These are phyloP conservation scores for Drosophila anomelani DNA, from an alignment of 2,888 invertebrate genomes.

Conservation along the genomic window DNA sequence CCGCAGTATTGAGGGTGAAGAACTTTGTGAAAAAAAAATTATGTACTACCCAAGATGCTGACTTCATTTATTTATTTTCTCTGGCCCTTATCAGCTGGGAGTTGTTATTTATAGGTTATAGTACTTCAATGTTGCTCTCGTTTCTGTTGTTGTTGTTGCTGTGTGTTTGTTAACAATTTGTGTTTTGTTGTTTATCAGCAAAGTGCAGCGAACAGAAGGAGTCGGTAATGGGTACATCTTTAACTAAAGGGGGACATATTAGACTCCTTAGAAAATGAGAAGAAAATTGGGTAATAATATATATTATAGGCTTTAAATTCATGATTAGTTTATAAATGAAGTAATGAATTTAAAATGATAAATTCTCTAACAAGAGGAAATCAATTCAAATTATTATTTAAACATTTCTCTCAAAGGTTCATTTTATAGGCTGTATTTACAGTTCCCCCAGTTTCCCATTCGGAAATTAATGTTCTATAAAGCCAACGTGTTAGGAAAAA, in stretches of 20 bases:
- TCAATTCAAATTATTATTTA: not conserved
- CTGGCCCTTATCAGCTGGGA: slow-evolving; percentile 64
- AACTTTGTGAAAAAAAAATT: slow-evolving; percentile 65
- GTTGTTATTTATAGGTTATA: slow-evolving; percentile 70
- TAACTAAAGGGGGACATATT: slow-evolving; percentile 7
- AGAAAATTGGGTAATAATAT: not conserved
- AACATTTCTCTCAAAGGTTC: not conserved
- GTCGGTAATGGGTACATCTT: slow-evolving; percentile 14
- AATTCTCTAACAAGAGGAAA: not conserved
- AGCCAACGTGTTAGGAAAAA: not conserved
- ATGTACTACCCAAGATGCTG: slow-evolving; percentile 74
- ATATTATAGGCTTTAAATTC: not conserved
- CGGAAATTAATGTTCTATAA: slow-evolving; percentile 4
- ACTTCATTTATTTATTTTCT: slow-evolving; percentile 66
- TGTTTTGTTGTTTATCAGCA: slow-evolving; percentile 57
- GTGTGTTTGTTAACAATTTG: slow-evolving; percentile 64
- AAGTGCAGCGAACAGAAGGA: slow-evolving; percentile 33
- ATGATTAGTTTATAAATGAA: not conserved
- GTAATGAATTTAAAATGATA: not conserved
- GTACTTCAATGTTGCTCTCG: slow-evolving; percentile 38
- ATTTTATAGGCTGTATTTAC: not conserved
- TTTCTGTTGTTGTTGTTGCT: slow-evolving; percentile 10
- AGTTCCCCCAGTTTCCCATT: not conserved
- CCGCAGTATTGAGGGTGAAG: slow-evolving; percentile 24
- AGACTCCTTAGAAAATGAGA: not conserved